phyloP scores from a whole-genome alignment of 2,888 invertebrate species.

The Hesperia comma region DNA sequence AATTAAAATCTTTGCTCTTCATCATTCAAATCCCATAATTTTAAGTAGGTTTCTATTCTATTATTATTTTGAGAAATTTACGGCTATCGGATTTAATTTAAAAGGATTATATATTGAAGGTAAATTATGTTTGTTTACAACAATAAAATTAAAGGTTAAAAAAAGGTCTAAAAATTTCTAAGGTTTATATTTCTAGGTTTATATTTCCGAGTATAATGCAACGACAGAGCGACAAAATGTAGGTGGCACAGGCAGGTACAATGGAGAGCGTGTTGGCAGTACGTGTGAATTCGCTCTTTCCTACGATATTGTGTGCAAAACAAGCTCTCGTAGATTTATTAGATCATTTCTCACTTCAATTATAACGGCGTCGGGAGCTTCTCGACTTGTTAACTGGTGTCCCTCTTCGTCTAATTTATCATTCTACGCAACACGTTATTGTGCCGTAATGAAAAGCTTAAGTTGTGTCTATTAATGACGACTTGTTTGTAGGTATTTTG shows the following conservation, averaged over 20 bases:
- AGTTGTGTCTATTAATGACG: background rate
- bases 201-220: background rate
- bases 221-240: slow-evolving; percentile 13
- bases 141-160: too few relatives aligned
- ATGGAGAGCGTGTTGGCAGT: slow-evolving; percentile 7
- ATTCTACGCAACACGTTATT: slow-evolving; percentile 3
- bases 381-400: slow-evolving; percentile 20
- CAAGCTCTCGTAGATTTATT: slow-evolving; percentile 22
- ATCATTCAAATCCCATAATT: too few relatives aligned
- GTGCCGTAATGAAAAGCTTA: background rate
- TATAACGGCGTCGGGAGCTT: slow-evolving; percentile 21
- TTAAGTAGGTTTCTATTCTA: too few relatives aligned
- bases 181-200: background rate
- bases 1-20: too few relatives aligned
- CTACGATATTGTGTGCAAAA: slow-evolving; percentile 19
- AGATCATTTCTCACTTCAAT: slow-evolving; percentile 26
- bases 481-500: too few relatives aligned
- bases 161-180: too few relatives aligned
- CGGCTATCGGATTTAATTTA: too few relatives aligned
- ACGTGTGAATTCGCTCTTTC: slow-evolving; percentile 16
- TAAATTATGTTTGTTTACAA: too few relatives aligned
- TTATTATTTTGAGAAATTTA: too few relatives aligned
- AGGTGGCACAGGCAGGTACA: slow-evolving; percentile 17
- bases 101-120: too few relatives aligned
- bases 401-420: slow-evolving; percentile 7